Base-by-base conservation (phyloP, 2,888 invertebrate species). In the Andrena bucephala region DNA sequence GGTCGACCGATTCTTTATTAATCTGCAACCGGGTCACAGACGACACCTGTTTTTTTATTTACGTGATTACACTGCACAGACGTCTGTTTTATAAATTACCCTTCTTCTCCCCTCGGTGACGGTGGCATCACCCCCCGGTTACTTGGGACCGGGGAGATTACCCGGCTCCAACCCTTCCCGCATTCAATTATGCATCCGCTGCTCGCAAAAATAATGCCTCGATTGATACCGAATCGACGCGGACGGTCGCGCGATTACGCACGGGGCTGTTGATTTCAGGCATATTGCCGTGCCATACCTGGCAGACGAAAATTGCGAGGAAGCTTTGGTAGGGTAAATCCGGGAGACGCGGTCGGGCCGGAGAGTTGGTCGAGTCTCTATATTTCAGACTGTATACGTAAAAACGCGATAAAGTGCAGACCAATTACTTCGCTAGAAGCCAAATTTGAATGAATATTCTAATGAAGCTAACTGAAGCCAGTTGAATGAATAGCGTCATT, bases 41-140 rank as follows among this genome's bases (percentile, higher is more conserved):
- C 82, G 82, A 52, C 27, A 60, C 42, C 36, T 77, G 20, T 36
- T 80, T 24, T 63, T 62, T 85, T 83, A 85, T 85, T 85, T 66
- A 85, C 60, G 31, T 50, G 33, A 65, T 65, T 36, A 59, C 71
- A 85, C 70, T 42, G 76, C 59, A 8, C 48, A 24, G 31, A 66
- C 59, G 66, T 60, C 54, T 48, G 72, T 70, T 69, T 77, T 60
- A 59, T 67, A 57, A 71, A 77, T 66, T 57, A 76, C 52, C 59
- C 50, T 31, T 24, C 65, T 60, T 8, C 31, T 36, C 31, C 31
- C 50, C 31, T 29, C 16, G 33, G 36, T 52, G 20, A n/a, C 29
- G 59, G 63, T 13, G 13, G 10, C 66, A 29, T 57, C 33, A 48
- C 42, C 57, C 65, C n/a, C n/a, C 2, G 33, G 36, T 59, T 69